Conservation (phyloP, 2,797 vertebrate species). For the Acanthopagrus latus region DNA sequence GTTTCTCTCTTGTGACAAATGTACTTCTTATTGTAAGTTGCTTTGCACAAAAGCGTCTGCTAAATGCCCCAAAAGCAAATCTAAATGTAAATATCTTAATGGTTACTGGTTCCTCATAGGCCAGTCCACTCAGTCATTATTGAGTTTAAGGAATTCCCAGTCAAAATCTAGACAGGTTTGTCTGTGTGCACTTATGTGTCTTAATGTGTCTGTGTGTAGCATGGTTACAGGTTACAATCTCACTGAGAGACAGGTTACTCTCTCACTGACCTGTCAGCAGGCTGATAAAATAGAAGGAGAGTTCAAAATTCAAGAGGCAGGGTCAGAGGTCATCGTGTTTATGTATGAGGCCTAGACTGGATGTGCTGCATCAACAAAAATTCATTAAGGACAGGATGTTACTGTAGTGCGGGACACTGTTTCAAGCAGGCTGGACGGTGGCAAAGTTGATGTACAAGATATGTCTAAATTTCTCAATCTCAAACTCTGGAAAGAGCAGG, state of each 20-base stretch:
- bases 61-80: too few species aligned
- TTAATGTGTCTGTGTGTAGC: slow-evolving; percentile 5
- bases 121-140: neutral
- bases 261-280: slow-evolving; percentile 26
- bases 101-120: neutral
- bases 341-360: slow-evolving; percentile 37
- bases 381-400: slow-evolving; percentile 52
- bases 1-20: too few species aligned
- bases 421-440: neutral
- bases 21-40: too few species aligned
- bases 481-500: neutral
- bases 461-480: neutral
- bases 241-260: neutral
- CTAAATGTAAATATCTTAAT: neutral
- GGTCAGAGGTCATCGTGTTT: slow-evolving; percentile 54
- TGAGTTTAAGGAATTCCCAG: too few species aligned
- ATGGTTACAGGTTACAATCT: neutral
- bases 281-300: slow-evolving; percentile 37
- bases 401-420: slow-evolving; percentile 15
- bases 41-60: too few species aligned
- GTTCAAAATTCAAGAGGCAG: slow-evolving; percentile 35
- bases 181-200: slow-evolving; percentile 1
- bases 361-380: slow-evolving; percentile 50
- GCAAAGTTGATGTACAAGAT: neutral
- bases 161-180: neutral